These are phyloP conservation scores for Chrysolina oricalcia DNA, from an alignment of 2,888 invertebrate species.

Conservation along the genomic window DNA sequence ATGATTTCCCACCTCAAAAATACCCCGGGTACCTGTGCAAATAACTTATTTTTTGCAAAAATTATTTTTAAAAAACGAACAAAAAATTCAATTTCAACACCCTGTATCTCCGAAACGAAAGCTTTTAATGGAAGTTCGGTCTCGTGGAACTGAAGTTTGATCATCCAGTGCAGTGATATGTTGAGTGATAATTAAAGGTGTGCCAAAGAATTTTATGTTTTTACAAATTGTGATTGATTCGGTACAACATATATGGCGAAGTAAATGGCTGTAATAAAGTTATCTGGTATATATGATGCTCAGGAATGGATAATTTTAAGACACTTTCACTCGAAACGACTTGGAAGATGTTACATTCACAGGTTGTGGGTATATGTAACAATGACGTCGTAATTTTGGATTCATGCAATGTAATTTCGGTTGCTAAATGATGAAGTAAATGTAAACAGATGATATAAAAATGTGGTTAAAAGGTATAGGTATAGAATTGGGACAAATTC, in stretches of 20 bases:
- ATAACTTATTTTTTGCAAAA: too few relatives aligned
- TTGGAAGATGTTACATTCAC: conserved; percentile 10
- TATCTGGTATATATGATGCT: conserved; percentile 11
- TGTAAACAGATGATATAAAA: background rate
- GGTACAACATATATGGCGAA: background rate
- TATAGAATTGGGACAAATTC: too few relatives aligned
- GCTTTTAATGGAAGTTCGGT: too few relatives aligned
- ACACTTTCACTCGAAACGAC: conserved; percentile 12
- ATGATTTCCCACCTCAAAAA: too few relatives aligned
- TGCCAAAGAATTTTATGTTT: background rate
- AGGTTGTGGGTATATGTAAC: conserved; percentile 4
- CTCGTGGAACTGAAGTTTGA: background rate
- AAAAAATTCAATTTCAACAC: too few relatives aligned
- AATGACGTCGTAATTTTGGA: conserved; percentile 21
- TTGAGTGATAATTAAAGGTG: background rate
- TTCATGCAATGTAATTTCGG: background rate
- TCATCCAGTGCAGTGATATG: background rate
- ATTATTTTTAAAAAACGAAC: too few relatives aligned
- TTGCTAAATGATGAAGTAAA: background rate
- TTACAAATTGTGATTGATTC: background rate
- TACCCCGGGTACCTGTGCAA: too few relatives aligned
- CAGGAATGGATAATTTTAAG: conserved; percentile 6
- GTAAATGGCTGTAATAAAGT: background rate
- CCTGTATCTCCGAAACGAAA: too few relatives aligned
- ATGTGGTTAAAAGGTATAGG: too few relatives aligned